Percentiles rank a stretch among this genome's conserved stretches.
Conservation (phyloP, 2,113 vertebrate species). For the Myodes glareolus region DNA sequence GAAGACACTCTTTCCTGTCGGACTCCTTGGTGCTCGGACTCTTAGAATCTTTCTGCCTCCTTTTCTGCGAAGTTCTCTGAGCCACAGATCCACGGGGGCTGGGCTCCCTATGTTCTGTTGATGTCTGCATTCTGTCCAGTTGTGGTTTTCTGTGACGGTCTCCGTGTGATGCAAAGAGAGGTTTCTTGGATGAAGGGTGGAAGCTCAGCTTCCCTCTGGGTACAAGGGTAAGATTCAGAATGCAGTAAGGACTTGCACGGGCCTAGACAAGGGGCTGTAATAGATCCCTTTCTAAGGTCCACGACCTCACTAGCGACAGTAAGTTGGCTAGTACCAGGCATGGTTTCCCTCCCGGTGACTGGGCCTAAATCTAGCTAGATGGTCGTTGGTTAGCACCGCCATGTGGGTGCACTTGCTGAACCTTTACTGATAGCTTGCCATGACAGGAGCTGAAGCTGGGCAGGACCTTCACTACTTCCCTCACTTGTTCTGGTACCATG, state of each 20-base stretch:
- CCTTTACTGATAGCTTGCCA: background rate
- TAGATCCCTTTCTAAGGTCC: background rate
- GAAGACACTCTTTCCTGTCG: background rate
- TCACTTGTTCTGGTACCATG: background rate
- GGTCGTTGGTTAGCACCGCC: background rate
- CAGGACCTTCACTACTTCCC: too few relatives aligned
- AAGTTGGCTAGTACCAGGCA: background rate
- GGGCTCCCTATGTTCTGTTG: background rate
- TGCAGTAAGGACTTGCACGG: background rate
- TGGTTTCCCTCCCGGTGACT: background rate
- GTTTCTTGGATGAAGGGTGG: background rate
- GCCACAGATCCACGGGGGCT: background rate
- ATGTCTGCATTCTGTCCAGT: background rate
- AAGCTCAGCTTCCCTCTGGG: background rate
- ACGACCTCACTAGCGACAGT: background rate
- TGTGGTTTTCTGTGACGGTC: background rate
- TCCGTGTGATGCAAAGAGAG: background rate
- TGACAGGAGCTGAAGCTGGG: background rate
- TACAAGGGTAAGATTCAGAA: background rate
- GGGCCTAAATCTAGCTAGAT: background rate
- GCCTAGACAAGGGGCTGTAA: background rate
- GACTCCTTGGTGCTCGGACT: background rate
- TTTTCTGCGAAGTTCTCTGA: background rate
- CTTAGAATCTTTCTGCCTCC: background rate
- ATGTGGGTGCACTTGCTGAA: background rate